These are phyloP conservation scores for Lepus townsendii DNA, from an alignment of 2,797 vertebrate genomes.

Conservation along the genomic window DNA sequence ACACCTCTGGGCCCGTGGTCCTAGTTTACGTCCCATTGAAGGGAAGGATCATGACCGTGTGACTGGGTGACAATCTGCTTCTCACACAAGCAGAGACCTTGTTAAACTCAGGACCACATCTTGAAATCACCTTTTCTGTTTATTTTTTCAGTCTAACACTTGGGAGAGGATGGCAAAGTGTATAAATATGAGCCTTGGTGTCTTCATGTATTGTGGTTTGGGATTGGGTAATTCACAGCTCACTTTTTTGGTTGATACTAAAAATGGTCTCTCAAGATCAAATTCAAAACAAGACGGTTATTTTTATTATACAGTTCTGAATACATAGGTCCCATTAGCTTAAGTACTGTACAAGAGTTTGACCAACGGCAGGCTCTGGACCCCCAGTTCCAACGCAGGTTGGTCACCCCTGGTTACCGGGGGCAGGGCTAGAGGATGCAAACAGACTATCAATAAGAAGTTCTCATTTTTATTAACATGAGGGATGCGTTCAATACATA, in stretches of 20 bases:
- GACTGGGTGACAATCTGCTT: background rate
- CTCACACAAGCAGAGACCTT: background rate
- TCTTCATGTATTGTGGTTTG: background rate
- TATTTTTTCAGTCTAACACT: background rate
- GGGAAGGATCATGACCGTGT: background rate
- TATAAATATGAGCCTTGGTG: background rate
- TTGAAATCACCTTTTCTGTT: background rate
- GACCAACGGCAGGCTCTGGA: no score
- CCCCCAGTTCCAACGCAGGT: background rate
- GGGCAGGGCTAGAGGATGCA: background rate
- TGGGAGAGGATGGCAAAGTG: background rate
- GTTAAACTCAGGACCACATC: background rate
- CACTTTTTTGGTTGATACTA: background rate
- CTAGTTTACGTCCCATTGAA: background rate
- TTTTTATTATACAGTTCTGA: background rate
- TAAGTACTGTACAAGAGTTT: no score
- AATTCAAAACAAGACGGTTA: background rate
- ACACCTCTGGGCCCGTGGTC: background rate
- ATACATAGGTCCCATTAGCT: background rate
- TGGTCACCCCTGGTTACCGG: background rate
- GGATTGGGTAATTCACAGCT: background rate
- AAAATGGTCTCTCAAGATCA: background rate
- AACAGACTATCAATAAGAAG: background rate
- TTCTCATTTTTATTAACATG: background rate
- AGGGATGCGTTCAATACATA: fast-evolving